Evolutionary conservation across 2,113 vertebrate species (phyloP).

Genomic region (Sebastes fasciatus): DNA sequence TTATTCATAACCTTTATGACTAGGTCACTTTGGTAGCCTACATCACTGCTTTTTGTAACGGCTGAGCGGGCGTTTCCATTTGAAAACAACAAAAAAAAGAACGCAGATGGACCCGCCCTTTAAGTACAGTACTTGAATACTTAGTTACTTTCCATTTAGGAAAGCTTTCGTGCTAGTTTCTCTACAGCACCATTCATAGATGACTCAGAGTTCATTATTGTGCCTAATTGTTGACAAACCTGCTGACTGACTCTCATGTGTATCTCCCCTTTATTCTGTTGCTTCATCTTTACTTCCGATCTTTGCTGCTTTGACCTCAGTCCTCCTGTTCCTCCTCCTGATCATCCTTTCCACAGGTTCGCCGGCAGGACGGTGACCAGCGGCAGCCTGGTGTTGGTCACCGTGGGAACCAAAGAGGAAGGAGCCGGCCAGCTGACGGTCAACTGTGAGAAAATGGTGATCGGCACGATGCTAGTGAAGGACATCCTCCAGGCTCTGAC

Average conservation of each 20-base stretch:
- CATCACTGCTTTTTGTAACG: no score
- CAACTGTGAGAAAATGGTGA: conserved; percentile 99
- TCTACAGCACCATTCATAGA: neutral
- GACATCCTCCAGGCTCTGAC: conserved; percentile 92
- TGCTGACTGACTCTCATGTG: neutral
- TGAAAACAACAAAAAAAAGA: no score
- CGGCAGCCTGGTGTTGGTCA: conserved; percentile 92
- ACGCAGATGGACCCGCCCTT: no score
- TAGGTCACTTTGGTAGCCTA: no score
- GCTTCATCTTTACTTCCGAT: conserved; percentile 62
- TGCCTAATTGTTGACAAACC: neutral
- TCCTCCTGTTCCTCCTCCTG: conserved; percentile 76
- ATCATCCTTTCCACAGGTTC: conserved; percentile 86
- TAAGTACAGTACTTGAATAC: neutral
- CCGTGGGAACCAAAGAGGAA: conserved; percentile 85
- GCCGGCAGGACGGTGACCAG: conserved; percentile 93
- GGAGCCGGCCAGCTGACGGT: conserved; percentile 88
- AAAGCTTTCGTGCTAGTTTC: neutral
- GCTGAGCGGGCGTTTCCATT: no score
- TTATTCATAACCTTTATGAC: no score
- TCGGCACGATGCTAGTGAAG: conserved; percentile 97
- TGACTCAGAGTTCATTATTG: neutral
- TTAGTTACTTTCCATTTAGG: neutral
- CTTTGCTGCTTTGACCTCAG: conserved; percentile 78
- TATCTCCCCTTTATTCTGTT: conserved; percentile 51